Evolutionary conservation across 2,113 vertebrate genomes (phyloP), one percentile per base, ranked within the genome.

Genomic region (Ascaphus truei): DNA sequence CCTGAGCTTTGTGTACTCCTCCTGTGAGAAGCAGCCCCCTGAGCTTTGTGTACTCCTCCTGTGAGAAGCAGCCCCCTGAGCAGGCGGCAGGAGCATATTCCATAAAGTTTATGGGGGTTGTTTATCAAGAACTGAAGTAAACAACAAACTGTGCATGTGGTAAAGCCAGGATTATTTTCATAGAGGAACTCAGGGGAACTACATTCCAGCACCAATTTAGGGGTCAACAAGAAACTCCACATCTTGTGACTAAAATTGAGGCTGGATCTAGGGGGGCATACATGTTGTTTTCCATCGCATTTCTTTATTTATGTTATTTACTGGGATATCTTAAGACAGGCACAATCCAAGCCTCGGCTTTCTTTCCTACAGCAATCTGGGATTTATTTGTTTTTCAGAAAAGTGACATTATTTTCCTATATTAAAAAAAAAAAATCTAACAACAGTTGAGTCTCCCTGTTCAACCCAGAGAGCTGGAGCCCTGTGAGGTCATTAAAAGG

Each of bases 41-140:
- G 13, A 29, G 27, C 27, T 25, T 39, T 30, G 7, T 27, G n/a
- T n/a, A n/a, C 33, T 16, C 26, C n/a, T 39, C 10, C 23, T 31
- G 37, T 47, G 8, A n/a, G 27, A n/a, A 33, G 51, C 7, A 18
- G 25, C 41, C 65, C n/a, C 65, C 65, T 48, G 65, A 53, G 58
- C 23, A 36, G 50, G 13, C 11, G 33, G 41, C 34, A 20, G 11
- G 48, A 36, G 50, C 9, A 22, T 43, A 66, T 16, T 26, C 25
- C 50, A n/a, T 29, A 39, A 16, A 36, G 12, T 26, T 26, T 3
- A 6, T 13, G 15, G 50, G 7, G 50, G 34, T 43, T 36, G 30
- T 41, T 27, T 15, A 55, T 11, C 36, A 2, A 39, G 33, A 25
- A 48, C 51, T 23, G 9, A 26, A 8, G 43, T 50, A 50, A 62